Evolutionary conservation across 2,888 invertebrate species (phyloP).

Genomic region (Choreutis nemorana): DNA sequence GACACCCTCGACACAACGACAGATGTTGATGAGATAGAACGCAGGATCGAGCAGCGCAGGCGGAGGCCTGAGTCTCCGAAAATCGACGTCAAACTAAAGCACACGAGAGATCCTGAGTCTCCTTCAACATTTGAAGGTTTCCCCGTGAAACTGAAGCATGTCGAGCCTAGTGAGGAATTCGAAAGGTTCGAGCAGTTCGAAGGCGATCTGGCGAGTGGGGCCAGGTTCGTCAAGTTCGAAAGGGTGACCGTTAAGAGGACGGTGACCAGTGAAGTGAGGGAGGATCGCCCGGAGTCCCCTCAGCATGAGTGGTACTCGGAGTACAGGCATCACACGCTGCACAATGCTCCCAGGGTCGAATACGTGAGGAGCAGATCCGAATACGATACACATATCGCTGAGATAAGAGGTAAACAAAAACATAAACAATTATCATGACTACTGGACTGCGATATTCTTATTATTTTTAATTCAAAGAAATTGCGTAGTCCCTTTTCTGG

Average conservation of each 20-base stretch:
- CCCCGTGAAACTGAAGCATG: constrained; percentile 56
- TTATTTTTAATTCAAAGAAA: too few relatives aligned
- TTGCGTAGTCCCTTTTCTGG: too few relatives aligned
- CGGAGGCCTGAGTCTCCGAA: constrained; percentile 62
- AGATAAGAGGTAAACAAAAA: constrained; percentile 87
- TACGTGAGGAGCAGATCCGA: constrained; percentile 81
- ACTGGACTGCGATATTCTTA: too few relatives aligned
- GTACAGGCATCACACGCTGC: constrained; percentile 63
- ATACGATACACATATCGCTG: constrained; percentile 86
- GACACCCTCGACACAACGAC: constrained; percentile 49
- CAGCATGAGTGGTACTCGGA: constrained; percentile 57
- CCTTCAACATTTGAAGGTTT: constrained; percentile 45
- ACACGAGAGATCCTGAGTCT: constrained; percentile 59
- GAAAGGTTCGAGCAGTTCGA: constrained; percentile 67
- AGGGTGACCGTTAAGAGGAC: constrained; percentile 73
- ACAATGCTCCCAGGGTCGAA: constrained; percentile 73
- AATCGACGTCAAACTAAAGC: constrained; percentile 69
- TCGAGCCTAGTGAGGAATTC: constrained; percentile 37
- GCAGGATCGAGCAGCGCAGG: constrained; percentile 65
- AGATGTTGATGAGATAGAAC: constrained; percentile 69
- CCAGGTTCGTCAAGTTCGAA: constrained; percentile 76
- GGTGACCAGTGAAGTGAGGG: constrained; percentile 53
- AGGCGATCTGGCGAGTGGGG: constrained; percentile 69
- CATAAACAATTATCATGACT: too few relatives aligned
- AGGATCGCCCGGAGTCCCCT: constrained; percentile 49